These are phyloP conservation scores for Cebus imitator DNA, from an alignment of 2,113 vertebrate species.

Conservation along the genomic window DNA sequence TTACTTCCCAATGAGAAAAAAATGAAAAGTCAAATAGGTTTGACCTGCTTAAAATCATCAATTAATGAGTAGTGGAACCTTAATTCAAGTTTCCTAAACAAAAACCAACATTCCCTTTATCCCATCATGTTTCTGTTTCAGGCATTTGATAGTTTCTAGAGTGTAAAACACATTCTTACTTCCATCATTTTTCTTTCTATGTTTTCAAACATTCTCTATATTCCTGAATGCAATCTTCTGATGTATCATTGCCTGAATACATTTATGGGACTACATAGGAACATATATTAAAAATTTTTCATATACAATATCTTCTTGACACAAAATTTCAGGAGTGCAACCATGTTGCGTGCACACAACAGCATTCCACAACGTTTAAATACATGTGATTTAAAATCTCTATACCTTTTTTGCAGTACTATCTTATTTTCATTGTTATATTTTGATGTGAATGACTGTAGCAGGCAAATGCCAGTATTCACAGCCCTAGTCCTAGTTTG, in stretches of 20 bases:
- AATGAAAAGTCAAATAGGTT: not conserved
- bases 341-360: not conserved
- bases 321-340: not conserved
- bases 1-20: not conserved
- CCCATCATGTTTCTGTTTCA: not conserved
- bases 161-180: constrained; percentile 38
- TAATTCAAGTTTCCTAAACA: constrained; percentile 41
- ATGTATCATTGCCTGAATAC: not conserved
- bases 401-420: constrained; percentile 56
- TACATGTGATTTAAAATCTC: constrained; percentile 53
- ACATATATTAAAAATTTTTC: not conserved
- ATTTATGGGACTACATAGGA: not conserved
- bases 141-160: constrained; percentile 18
- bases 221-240: constrained; percentile 44
- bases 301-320: constrained; percentile 19
- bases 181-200: not conserved
- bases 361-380: constrained; percentile 2
- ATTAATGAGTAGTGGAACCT: not conserved
- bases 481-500: constrained; percentile 78
- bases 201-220: not conserved
- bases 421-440: constrained; percentile 71
- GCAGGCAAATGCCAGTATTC: constrained; percentile 82
- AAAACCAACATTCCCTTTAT: not conserved
- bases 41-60: constrained; percentile 1
- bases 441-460: constrained; percentile 77